Conservation (phyloP, 2,888 invertebrate species). For the Cenopis cana region DNA sequence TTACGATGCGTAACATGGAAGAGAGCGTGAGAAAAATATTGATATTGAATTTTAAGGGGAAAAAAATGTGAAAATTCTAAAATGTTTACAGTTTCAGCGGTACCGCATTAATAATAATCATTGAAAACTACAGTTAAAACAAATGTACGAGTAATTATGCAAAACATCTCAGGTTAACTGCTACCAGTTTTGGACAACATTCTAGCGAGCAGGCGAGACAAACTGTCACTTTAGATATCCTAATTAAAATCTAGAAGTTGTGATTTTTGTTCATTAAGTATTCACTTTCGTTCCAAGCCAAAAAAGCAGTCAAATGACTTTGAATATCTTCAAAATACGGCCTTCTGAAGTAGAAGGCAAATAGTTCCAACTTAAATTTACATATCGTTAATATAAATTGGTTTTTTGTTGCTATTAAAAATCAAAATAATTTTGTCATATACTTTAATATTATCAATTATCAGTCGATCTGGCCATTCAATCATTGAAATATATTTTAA, state of each 20-base stretch:
- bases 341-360: background rate
- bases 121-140: background rate
- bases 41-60: too few species aligned
- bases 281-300: background rate
- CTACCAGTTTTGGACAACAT: background rate
- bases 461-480: too few species aligned
- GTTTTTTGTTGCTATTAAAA: constrained; percentile 9
- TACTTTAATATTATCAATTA: too few species aligned
- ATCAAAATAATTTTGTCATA: too few species aligned
- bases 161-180: constrained; percentile 1
- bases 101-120: too few species aligned
- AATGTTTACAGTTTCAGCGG: too few species aligned
- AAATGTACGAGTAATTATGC: background rate
- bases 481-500: too few species aligned
- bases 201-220: background rate
- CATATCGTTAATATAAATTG: constrained; percentile 25
- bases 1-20: too few species aligned
- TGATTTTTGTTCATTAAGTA: background rate
- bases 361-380: constrained; percentile 9
- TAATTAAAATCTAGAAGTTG: background rate
- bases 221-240: background rate
- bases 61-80: too few species aligned
- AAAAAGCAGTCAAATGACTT: background rate
- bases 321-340: background rate
- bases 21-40: too few species aligned